Percentiles rank a stretch among this genome's conserved stretches.
phyloP scores from a whole-genome alignment of 1,140 invertebrate species.

The Catajapyx aquilonaris region DNA sequence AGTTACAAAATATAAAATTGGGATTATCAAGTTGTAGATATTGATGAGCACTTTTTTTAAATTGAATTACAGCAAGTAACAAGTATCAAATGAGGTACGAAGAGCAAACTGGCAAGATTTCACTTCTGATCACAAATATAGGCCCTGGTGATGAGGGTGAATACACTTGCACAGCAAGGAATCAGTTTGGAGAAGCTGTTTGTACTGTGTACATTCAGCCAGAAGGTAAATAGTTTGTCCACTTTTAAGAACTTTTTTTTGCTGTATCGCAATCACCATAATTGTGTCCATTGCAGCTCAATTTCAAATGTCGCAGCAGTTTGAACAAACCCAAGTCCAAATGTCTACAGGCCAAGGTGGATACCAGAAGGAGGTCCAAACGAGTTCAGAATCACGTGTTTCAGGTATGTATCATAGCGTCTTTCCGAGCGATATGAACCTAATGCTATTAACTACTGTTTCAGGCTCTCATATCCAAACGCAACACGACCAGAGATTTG shows the following conservation, averaged over 20 bases:
- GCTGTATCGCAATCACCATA: too few relatives aligned
- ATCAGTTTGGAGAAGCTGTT: constrained; percentile 81
- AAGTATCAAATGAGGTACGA: constrained; percentile 76
- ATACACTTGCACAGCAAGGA: constrained; percentile 81
- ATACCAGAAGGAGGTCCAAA: constrained; percentile 1
- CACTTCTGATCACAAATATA: constrained; percentile 70
- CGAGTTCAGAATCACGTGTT: not conserved
- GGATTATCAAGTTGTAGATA: too few relatives aligned
- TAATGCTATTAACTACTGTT: constrained; percentile 7
- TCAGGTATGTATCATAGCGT: not conserved
- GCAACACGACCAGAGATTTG: not conserved
- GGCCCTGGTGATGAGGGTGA: constrained; percentile 87
- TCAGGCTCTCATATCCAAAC: not conserved
- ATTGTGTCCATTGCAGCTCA: not conserved
- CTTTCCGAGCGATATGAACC: constrained; percentile 8
- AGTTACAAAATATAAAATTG: too few relatives aligned
- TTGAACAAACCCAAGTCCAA: constrained; percentile 6
- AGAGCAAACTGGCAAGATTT: constrained; percentile 63
- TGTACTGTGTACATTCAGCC: constrained; percentile 87
- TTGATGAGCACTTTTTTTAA: too few relatives aligned
- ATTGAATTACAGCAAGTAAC: constrained; percentile 35
- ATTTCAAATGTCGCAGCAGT: constrained; percentile 1
- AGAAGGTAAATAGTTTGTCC: too few relatives aligned
- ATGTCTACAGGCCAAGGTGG: constrained; percentile 3
- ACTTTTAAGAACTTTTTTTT: too few relatives aligned